Evolutionary conservation across 2,113 vertebrate species (phyloP).

Genomic region (Phaethon lepturus): DNA sequence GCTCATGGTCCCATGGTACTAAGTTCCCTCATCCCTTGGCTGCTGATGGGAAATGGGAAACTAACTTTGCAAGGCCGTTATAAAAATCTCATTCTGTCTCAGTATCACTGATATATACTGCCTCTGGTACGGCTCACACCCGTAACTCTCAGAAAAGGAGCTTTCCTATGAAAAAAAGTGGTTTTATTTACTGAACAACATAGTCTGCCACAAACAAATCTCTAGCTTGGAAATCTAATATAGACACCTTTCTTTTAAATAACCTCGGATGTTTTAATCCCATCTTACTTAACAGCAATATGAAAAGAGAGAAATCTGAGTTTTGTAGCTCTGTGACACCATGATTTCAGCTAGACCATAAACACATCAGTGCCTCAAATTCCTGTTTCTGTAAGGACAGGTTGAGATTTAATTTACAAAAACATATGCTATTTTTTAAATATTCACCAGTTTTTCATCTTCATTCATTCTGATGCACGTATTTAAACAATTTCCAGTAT

Average conservation of each 20-base stretch:
- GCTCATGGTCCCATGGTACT: not conserved
- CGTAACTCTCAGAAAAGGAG: not conserved
- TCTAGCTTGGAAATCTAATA: not conserved
- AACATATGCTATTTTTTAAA: not conserved
- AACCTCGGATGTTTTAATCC: not conserved
- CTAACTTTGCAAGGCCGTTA: not conserved
- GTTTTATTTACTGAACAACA: not conserved
- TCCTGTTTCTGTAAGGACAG: not conserved
- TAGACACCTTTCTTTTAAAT: not conserved
- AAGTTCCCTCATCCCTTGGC: not conserved
- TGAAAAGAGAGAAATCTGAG: not conserved
- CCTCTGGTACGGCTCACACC: not conserved
- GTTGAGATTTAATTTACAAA: constrained; percentile 15
- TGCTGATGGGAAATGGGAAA: not conserved
- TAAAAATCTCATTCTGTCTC: not conserved
- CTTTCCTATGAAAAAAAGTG: not conserved
- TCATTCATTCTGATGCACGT: constrained; percentile 36
- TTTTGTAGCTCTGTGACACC: not conserved
- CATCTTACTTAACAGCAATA: not conserved
- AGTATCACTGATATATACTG: not conserved
- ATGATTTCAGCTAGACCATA: not conserved
- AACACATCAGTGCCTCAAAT: not conserved
- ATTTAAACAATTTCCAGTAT: constrained; percentile 42
- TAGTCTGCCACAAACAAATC: not conserved
- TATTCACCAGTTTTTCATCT: not conserved